These are phyloP conservation scores for Crotophaga sulcirostris DNA, from an alignment of 2,113 vertebrate species.

Conservation along the genomic window DNA sequence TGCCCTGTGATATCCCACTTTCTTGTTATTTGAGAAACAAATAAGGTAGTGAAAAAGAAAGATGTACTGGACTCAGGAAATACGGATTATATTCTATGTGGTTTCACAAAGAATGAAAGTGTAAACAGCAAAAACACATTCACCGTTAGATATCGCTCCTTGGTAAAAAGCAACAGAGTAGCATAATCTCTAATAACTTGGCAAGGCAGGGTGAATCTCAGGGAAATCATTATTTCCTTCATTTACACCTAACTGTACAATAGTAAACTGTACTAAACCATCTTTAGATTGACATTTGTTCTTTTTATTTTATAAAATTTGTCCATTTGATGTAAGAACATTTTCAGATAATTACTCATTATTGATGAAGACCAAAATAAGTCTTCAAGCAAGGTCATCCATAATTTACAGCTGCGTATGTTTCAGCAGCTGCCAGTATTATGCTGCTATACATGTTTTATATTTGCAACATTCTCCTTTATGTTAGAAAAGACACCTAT, in stretches of 20 bases:
- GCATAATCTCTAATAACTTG: background rate
- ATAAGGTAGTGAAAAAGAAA: background rate
- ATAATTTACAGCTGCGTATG: slow-evolving; percentile 59
- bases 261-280: background rate
- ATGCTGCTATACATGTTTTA: background rate
- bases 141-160: background rate
- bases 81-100: background rate
- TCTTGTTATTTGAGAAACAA: background rate
- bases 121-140: background rate
- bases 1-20: background rate
- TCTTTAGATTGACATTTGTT: slow-evolving; percentile 22
- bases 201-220: background rate
- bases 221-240: background rate
- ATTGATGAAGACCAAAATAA: slow-evolving; percentile 65
- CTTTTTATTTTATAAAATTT: slow-evolving; percentile 33
- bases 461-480: slow-evolving; percentile 10
- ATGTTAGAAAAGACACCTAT: background rate
- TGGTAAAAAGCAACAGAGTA: background rate
- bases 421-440: slow-evolving; percentile 39
- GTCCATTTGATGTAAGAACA: background rate
- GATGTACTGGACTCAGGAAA: accelerated
- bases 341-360: slow-evolving; percentile 57
- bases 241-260: background rate
- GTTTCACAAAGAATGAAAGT: background rate
- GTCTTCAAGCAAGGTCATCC: slow-evolving; percentile 28